Percentiles rank a stretch among this genome's conserved stretches.
Evolutionary conservation across 2,113 vertebrate genomes (phyloP).

Genomic region (Hiodon tergisus): DNA sequence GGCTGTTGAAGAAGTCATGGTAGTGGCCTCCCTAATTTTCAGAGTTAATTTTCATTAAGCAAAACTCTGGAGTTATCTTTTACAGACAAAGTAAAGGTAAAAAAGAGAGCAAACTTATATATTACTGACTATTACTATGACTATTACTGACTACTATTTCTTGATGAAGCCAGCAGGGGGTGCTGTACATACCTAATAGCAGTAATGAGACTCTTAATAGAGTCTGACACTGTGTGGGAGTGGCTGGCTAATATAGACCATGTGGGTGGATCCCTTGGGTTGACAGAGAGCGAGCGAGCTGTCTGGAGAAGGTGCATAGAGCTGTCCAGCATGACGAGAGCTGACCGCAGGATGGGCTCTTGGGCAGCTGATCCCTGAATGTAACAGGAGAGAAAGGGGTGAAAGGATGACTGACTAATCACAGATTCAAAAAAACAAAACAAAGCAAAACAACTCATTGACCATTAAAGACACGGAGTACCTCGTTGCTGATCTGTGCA

Average conservation of each 20-base stretch:
- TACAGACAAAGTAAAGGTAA: no score
- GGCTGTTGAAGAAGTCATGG: no score
- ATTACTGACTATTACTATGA: no score
- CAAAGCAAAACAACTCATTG: no score
- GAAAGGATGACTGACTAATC: no score
- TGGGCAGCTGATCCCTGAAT: constrained; percentile 85
- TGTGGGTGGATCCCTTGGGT: constrained; percentile 93
- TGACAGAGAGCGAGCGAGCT: constrained; percentile 87
- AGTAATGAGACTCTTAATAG: constrained; percentile 97
- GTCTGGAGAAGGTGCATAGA: constrained; percentile 87
- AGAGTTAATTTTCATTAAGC: no score
- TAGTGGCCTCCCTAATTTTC: no score
- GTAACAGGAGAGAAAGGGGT: background rate
- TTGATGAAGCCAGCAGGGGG: background rate
- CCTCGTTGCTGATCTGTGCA: constrained; percentile 93
- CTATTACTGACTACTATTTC: no score
- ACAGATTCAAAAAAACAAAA: no score
- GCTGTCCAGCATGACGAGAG: constrained; percentile 92
- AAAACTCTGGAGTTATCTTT: no score
- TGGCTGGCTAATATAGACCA: constrained; percentile 95
- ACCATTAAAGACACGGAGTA: constrained; percentile 36
- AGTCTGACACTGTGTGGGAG: constrained; percentile 93
- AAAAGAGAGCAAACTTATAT: no score
- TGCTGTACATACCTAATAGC: constrained; percentile 80
- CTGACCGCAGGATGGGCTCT: constrained; percentile 89